Evolutionary conservation across 2,888 invertebrate genomes (phyloP).

Genomic region (Cantharis rustica): DNA sequence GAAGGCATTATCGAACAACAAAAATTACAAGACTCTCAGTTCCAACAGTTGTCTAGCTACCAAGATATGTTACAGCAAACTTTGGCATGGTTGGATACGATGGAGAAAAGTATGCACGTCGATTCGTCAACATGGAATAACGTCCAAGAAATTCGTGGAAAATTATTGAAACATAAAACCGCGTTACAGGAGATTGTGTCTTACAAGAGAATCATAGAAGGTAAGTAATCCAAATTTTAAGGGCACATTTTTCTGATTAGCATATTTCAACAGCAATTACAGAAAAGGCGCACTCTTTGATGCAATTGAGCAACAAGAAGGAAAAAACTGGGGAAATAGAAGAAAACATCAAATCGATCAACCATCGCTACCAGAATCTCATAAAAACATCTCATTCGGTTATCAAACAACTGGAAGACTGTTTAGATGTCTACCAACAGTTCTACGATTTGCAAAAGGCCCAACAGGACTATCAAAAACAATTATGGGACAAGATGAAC

Average conservation of each 20-base stretch:
- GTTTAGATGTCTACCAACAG: constrained; percentile 81
- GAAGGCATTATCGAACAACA: constrained; percentile 82
- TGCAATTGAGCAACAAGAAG: constrained; percentile 64
- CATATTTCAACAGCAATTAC: constrained; percentile 65
- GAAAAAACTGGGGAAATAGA: constrained; percentile 67
- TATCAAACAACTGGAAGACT: constrained; percentile 74
- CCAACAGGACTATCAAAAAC: constrained; percentile 88
- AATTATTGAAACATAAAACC: constrained; percentile 83
- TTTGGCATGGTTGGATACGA: constrained; percentile 82
- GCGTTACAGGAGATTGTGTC: constrained; percentile 87
- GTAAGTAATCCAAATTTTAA: constrained; percentile 33
- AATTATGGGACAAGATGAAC: constrained; percentile 85
- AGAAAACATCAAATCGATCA: constrained; percentile 73
- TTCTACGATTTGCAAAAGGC: constrained; percentile 85
- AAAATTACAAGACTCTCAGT: constrained; percentile 82
- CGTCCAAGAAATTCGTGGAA: constrained; percentile 83
- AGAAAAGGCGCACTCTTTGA: constrained; percentile 80
- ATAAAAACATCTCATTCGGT: constrained; percentile 68
- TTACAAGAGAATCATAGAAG: constrained; percentile 89
- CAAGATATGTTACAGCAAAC: constrained; percentile 85
- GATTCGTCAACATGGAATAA: constrained; percentile 75
- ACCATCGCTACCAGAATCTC: constrained; percentile 75
- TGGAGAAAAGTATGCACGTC: constrained; percentile 79
- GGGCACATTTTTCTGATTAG: neutral
- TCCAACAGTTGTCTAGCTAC: constrained; percentile 81